These are phyloP conservation scores for Tympanoctomys barrerae DNA, from an alignment of 2,797 vertebrate species.

Conservation along the genomic window DNA sequence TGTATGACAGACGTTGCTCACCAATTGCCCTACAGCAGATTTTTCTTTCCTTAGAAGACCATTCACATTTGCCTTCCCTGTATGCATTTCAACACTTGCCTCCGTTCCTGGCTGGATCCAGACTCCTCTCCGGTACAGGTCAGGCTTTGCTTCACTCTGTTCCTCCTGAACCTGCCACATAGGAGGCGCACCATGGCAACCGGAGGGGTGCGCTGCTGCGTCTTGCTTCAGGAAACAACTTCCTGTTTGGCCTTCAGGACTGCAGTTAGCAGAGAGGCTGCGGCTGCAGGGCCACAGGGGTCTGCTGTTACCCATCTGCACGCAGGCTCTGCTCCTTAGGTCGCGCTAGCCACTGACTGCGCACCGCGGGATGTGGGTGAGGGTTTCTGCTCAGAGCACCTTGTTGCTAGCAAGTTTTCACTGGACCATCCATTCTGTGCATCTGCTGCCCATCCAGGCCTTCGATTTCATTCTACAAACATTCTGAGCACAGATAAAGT, in stretches of 20 bases:
- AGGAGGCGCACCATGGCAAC: not conserved
- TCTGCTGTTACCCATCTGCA: not conserved
- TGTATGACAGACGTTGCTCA: not conserved
- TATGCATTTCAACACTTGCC: not conserved
- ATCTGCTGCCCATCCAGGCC: not conserved
- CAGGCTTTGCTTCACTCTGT: not conserved
- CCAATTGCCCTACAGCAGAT: not conserved
- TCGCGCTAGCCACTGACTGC: not conserved
- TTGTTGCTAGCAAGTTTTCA: not conserved
- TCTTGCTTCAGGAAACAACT: not conserved
- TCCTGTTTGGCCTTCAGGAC: not conserved
- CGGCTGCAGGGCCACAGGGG: not conserved
- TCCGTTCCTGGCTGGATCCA: not conserved
- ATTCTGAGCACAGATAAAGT: not conserved
- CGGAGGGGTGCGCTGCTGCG: no score
- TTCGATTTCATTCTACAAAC: not conserved
- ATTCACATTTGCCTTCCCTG: not conserved
- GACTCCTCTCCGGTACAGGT: not conserved
- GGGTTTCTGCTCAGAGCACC: not conserved
- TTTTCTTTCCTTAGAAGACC: slow-evolving; percentile 1
- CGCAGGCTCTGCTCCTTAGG: not conserved
- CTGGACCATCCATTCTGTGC: not conserved
- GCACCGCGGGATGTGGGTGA: no score
- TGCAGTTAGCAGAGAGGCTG: not conserved
- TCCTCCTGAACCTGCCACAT: not conserved